Evolutionary conservation across 2,113 vertebrate species (phyloP).

Genomic region (Coryphaenoides rupestris): DNA sequence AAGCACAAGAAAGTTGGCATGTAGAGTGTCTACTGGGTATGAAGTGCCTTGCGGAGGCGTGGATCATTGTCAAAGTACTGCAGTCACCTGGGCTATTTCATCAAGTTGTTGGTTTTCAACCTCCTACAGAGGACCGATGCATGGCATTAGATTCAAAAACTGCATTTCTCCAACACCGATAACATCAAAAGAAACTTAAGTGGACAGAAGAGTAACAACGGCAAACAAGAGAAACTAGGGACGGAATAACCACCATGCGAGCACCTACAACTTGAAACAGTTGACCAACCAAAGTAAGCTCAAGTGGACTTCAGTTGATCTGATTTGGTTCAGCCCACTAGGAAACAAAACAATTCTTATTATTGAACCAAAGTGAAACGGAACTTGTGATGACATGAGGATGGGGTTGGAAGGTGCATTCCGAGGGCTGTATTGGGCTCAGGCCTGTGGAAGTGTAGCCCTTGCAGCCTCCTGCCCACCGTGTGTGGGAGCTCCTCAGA

Average conservation of each 20-base stretch:
- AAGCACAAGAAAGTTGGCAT: constrained; percentile 55
- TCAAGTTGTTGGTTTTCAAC: constrained; percentile 25
- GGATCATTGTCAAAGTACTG: not conserved
- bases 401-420: not conserved
- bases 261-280: constrained; percentile 30
- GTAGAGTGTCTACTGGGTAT: constrained; percentile 1
- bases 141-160: constrained; percentile 38
- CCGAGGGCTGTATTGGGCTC: not conserved
- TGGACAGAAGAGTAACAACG: not conserved
- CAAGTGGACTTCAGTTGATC: not conserved
- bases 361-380: too few species aligned
- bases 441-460: constrained; percentile 45
- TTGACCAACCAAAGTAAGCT: constrained; percentile 6
- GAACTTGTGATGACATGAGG: too few species aligned
- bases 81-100: constrained; percentile 19
- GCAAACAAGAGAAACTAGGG: constrained; percentile 1
- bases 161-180: constrained; percentile 11
- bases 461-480: constrained; percentile 31
- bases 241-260: constrained; percentile 1
- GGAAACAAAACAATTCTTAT: not conserved
- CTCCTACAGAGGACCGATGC: constrained; percentile 44
- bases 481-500: constrained; percentile 75
- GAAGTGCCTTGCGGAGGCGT: constrained; percentile 1
- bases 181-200: constrained; percentile 1
- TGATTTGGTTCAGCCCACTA: not conserved